These are phyloP conservation scores for Tinea pellionella DNA, from an alignment of 2,888 invertebrate species.

Conservation along the genomic window DNA sequence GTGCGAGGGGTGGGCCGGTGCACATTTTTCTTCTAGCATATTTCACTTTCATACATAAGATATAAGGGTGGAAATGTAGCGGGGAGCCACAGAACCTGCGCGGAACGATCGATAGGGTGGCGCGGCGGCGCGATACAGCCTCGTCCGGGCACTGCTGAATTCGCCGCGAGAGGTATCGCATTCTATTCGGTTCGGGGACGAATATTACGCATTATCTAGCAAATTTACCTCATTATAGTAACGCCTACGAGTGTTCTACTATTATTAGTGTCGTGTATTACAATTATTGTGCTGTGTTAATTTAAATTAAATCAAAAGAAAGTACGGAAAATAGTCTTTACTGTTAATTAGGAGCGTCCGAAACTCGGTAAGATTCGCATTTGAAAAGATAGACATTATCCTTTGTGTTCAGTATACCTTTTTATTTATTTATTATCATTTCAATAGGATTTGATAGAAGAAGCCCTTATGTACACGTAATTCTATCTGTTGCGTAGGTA, in stretches of 20 bases:
- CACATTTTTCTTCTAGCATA: constrained; percentile 34
- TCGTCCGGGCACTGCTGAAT: constrained; percentile 25
- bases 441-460: too few species aligned
- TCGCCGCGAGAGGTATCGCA: neutral
- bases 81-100: constrained; percentile 45
- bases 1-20: neutral
- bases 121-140: constrained; percentile 24
- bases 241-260: neutral
- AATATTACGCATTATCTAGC: constrained; percentile 4
- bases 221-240: constrained; percentile 4
- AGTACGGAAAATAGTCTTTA: neutral
- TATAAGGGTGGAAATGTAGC: constrained; percentile 50
- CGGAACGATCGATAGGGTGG: constrained; percentile 49
- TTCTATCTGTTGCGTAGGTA: neutral
- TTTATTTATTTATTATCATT: neutral
- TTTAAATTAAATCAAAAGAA: neutral
- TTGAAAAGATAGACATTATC: neutral
- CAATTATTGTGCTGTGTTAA: neutral
- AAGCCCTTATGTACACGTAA: too few species aligned
- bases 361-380: constrained; percentile 15
- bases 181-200: neutral
- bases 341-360: constrained; percentile 11
- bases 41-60: constrained; percentile 63
- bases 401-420: neutral
- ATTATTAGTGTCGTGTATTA: neutral